Conservation (phyloP, 2,888 invertebrate genomes). For the Sesamia inferens region DNA sequence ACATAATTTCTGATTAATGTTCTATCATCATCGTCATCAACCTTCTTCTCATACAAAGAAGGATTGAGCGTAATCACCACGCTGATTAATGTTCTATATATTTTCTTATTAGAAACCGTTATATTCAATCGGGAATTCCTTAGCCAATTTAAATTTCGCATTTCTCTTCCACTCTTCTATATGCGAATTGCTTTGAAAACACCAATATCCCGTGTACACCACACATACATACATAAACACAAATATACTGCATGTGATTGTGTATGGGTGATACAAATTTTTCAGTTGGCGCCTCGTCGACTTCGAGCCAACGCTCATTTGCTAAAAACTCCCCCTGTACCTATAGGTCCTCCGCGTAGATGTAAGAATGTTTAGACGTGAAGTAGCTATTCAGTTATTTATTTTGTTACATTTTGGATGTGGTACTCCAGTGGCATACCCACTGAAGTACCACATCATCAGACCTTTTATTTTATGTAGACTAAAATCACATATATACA, state of each 20-base stretch:
- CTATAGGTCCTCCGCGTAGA: conserved; percentile 67
- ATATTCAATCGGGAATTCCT: conserved; percentile 21
- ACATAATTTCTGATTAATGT: conserved; percentile 1
- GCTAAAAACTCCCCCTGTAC: conserved; percentile 84
- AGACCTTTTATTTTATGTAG: background rate
- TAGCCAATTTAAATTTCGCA: conserved; percentile 26
- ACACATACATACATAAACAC: conserved; percentile 24
- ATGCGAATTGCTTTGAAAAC: conserved; percentile 46
- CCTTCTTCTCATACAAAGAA: too few relatives aligned
- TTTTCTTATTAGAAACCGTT: conserved; percentile 33
- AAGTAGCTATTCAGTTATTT: conserved; percentile 33
- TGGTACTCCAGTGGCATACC: background rate
- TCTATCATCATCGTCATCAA: too few relatives aligned
- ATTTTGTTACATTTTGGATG: conserved; percentile 16
- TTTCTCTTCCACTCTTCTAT: conserved; percentile 32
- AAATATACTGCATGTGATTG: conserved; percentile 35
- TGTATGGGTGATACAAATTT: conserved; percentile 71
- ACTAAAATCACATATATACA: background rate
- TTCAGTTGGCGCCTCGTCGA: conserved; percentile 76
- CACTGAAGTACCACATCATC: too few relatives aligned
- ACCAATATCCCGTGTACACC: conserved; percentile 22
- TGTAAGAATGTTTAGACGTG: conserved; percentile 65
- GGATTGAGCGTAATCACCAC: too few relatives aligned
- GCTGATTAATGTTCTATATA: background rate
- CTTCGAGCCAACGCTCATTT: conserved; percentile 82